Evolutionary conservation across 2,113 vertebrate species (phyloP), one percentile per base, ranked within the genome.

Genomic region (Aix galericulata): DNA sequence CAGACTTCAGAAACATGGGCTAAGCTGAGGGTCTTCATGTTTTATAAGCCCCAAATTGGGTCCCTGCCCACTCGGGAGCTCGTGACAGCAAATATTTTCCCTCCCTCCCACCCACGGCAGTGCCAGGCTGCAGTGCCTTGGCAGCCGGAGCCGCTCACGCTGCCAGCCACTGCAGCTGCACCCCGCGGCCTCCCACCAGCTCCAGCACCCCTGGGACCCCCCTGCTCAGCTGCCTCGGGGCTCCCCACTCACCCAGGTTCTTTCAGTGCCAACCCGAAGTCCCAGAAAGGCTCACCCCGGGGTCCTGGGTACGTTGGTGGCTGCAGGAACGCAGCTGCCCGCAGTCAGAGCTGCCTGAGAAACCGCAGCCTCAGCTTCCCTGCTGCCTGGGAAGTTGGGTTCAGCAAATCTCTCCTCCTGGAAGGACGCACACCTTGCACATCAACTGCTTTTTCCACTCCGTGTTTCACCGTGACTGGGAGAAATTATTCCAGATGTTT

Each of bases 291-390:
- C 76, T 42, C 23, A 50, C 9, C 7, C 0, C 15, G 3, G 36
- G 26, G 17, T 27, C 44, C 13, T 6, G 5, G 17, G 21, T 5
- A 32, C 53, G 11, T 8, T 42, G 32, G 68, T 2, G 0, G 58
- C 38, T 2, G 1, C 79, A 48, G 32, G 44, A 60, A 42, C 32
- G 21, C 17, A 15, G 76, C 31, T 22, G 31, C 16, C 38, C 36
- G 42, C 3, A 13, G 0, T 0, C 1, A 1, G 8, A 55, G 36
- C 36, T 46, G 13, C 16, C 5, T 0, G 0, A 44, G 44, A 26
- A 82, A 11, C 22, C 8, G 8, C 82, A 78, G 60, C 21, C 64
- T 32, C 2, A 0, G 15, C 26, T 32, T 34, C 89, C 67, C 15
- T 8, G 55, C 86, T 29, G 22, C 3, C 72, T 25, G 63, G 9